Evolutionary conservation across 2,797 vertebrate species (phyloP).

Genomic region (Mus caroli): DNA sequence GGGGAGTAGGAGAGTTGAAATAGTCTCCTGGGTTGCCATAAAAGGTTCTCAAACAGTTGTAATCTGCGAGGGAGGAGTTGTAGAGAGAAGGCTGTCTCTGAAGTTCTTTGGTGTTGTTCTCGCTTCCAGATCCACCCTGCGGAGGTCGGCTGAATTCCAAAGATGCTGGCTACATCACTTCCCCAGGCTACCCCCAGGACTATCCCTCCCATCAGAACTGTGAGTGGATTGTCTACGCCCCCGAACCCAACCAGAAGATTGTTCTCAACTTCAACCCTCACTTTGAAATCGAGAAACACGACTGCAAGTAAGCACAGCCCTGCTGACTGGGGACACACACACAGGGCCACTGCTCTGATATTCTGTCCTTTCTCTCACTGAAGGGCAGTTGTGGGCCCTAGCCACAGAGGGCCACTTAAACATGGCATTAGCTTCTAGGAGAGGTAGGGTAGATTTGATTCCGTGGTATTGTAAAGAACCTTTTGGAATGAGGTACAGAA

Average conservation of each 20-base stretch:
- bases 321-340: rapidly evolving
- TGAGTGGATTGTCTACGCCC: constrained; percentile 96
- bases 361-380: neutral
- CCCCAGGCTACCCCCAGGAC: constrained; percentile 98
- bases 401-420: neutral
- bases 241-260: constrained; percentile 97
- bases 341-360: rapidly evolving
- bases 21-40: constrained; percentile 78
- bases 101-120: constrained; percentile 78
- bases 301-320: constrained; percentile 95
- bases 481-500: neutral
- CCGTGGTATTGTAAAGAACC: neutral
- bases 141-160: constrained; percentile 96
- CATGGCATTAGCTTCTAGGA: constrained; percentile 45
- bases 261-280: constrained; percentile 99
- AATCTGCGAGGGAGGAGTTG: constrained; percentile 33
- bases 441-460: constrained; percentile 52
- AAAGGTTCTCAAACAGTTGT: constrained; percentile 72
- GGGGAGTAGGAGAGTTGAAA: constrained; percentile 64
- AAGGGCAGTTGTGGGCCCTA: neutral
- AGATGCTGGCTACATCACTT: constrained; percentile 98
- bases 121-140: constrained; percentile 90
- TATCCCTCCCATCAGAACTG: constrained; percentile 98
- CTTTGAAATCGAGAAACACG: constrained; percentile 98
- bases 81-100: neutral